Percentiles rank a stretch among this genome's conserved stretches.
Evolutionary conservation across 2,113 vertebrate genomes (phyloP).

Genomic region (Nannospalax galili): DNA sequence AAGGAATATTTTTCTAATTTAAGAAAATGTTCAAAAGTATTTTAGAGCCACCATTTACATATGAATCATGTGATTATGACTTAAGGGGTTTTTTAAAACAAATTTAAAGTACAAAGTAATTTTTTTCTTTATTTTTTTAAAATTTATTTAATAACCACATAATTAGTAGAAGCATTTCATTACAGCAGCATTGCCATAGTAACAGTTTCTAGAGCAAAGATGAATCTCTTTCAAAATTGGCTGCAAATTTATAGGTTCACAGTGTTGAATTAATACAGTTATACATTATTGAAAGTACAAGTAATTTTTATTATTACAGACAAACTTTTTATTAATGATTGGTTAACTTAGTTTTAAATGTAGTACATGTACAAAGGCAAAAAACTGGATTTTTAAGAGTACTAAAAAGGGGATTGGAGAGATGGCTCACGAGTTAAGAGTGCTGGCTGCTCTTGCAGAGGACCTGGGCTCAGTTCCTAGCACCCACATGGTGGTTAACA

Average conservation of each 20-base stretch:
- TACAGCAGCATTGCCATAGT: too few relatives aligned
- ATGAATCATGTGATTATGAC: neutral
- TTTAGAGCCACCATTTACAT: constrained; percentile 34
- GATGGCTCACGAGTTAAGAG: too few relatives aligned
- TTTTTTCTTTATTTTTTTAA: constrained; percentile 8
- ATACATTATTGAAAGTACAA: neutral
- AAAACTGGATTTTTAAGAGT: constrained; percentile 54
- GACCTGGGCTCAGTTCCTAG: too few relatives aligned
- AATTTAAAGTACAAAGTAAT: constrained; percentile 3
- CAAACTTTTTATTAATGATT: neutral
- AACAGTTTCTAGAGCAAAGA: too few relatives aligned
- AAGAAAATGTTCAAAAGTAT: constrained; percentile 14
- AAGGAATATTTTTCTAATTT: neutral
- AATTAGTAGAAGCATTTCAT: too few relatives aligned
- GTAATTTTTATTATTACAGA: constrained; percentile 2
- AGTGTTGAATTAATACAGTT: too few relatives aligned
- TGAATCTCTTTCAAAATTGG: too few relatives aligned
- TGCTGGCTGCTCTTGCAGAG: too few relatives aligned
- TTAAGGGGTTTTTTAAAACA: neutral
- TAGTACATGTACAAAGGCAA: neutral
- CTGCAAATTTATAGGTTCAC: too few relatives aligned
- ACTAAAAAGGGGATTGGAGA: neutral
- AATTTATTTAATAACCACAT: too few relatives aligned
- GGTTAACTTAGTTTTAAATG: constrained; percentile 30
- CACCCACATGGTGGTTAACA: too few relatives aligned